Base-by-base conservation (phyloP, 2,113 vertebrate genomes). In the Hipposideros armiger region DNA sequence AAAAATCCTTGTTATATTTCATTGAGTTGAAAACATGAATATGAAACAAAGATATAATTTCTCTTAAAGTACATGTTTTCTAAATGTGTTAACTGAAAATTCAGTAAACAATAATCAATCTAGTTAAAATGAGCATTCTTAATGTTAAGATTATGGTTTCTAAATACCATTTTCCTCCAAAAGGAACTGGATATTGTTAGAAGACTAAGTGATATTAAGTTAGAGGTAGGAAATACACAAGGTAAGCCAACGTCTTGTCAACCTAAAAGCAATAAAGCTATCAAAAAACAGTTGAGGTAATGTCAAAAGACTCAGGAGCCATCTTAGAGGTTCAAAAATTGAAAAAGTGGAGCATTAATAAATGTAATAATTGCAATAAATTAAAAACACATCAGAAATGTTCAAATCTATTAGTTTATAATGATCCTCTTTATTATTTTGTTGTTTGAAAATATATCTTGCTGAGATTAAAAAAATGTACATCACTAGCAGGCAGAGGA, bases 41-140 rank as follows among this genome's bases (percentile, higher is more conserved):
- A 28, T 66, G 14, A 72, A 72, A 73, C 73, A 58, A 89, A 72
- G 47, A 45, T 84, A 40, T 16, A 52, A 45, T 47, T 81, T 73
- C 3, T 90, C 28, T 69, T 32, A 67, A 94, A 90, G 81, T 69
- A 45, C 20, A 2, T 90, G n/a, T 94, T 81, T 86, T n/a, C 70
- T 56, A 90, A 50, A 30, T 20, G 11, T 86, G 30, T 36, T 56
- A 56, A 89, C 7, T 81, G 16, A 95, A 90, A 56, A 50, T 77
- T 20, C 2, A 89, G 36, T 32, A 58, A 73, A 74, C 13, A 64
- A 66, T 72, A 9, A 84, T 83, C 32, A 78, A 54, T 6, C 7
- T 1, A 32, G 73, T 66, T 89, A 94, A 6, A 77, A n/a, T 78
- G 32, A 58, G 9, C 56, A 77, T 40, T 50, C 15, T 92, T 78